Evolutionary conservation across 2,113 vertebrate genomes (phyloP), one percentile per base, ranked within the genome.

Genomic region (Eclectus roratus): DNA sequence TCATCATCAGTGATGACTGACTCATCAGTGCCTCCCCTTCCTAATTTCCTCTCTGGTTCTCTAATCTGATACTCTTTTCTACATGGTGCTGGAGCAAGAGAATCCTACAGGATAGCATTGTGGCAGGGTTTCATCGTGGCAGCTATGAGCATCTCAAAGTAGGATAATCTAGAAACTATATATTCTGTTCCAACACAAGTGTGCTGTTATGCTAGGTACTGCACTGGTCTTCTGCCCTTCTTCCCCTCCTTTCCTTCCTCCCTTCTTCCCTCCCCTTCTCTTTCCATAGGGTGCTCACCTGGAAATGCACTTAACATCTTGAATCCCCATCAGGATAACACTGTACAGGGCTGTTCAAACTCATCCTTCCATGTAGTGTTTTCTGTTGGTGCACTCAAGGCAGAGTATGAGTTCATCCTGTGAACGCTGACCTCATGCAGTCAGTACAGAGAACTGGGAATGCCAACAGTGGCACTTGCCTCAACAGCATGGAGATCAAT

Each of bases 381-480:
- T 88, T 68, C 52, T 88, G 9, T 27, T 43, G 12, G 31, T 56
- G 29, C 7, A 3, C 35, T 64, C 25, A 35, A 9, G 56, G 53
- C 31, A 31, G 28, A 41, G 14, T n/a, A 28, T 37, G 8, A 17
- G 5, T 72, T 71, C 47, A 18, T 53, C 21, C 52, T 72, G 17
- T 33, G 19, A 72, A 83, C 6, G 7, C 9, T 86, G 63, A 25
- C 31, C 28, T 58, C 0, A 0, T 78, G 19, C 64, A 64, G 6
- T 53, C 89, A 64, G 1, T 50, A 24, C 44, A 65, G 39, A 65
- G 63, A 69, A 46, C 5, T 23, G 33, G 44, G 35, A 69, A 46
- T 46, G 15, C 66, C 72, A 77, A 1, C 17, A 46, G 29, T 2
- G 2, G 25, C 35, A 10, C 61, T 55, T 60, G 28, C 20, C 37